A percentile compares a stretch with the other conserved stretches of the same genome.
phyloP scores from a whole-genome alignment of 2,797 vertebrate species.

The Macropodus opercularis region DNA sequence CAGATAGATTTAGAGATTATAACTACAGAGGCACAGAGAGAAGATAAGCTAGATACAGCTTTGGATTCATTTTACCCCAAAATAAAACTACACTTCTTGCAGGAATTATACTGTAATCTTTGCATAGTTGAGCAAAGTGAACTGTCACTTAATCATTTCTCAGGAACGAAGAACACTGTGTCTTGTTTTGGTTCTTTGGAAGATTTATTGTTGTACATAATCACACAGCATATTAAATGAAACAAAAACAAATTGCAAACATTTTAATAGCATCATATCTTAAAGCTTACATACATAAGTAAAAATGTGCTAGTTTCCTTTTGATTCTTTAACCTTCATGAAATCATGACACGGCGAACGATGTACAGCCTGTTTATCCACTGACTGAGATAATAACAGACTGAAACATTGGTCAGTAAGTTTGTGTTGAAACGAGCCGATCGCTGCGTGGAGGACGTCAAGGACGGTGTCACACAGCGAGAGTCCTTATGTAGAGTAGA shows the following conservation, averaged over 20 bases:
- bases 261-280: background rate
- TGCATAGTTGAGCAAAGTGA: background rate
- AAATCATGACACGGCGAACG: too few relatives aligned
- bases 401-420: too few relatives aligned
- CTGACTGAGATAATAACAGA: too few relatives aligned
- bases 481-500: background rate
- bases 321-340: too few relatives aligned
- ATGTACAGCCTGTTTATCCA: too few relatives aligned
- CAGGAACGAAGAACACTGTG: background rate
- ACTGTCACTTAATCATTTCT: background rate
- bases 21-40: background rate
- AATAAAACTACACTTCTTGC: background rate
- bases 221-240: background rate
- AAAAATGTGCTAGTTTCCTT: background rate
- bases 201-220: background rate
- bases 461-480: background rate
- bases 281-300: background rate
- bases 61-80: background rate
- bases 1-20: conserved; percentile 22
- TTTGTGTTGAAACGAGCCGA: background rate
- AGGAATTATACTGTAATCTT: background rate
- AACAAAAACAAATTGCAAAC: background rate
- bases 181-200: background rate
- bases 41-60: background rate
- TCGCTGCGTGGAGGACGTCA: background rate